Evolutionary conservation across 2,113 vertebrate species (phyloP).

Genomic region (Coryphaenoides rupestris): DNA sequence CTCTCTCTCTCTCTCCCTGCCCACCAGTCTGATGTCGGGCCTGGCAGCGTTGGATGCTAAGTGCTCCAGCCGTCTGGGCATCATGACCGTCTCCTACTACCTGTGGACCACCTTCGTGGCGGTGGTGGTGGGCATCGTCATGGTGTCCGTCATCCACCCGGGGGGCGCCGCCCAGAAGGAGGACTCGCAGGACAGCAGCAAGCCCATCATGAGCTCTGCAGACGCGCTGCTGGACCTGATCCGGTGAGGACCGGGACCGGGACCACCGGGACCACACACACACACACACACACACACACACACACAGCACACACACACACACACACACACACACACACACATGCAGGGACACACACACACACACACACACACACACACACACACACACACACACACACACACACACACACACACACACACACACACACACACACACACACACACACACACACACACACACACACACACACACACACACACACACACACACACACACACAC

Average conservation of each 20-base stretch:
- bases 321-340: no score
- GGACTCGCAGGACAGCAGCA: constrained; percentile 81
- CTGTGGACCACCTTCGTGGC: constrained; percentile 97
- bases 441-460: no score
- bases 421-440: no score
- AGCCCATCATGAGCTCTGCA: constrained; percentile 93
- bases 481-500: no score
- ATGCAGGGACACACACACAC: no score
- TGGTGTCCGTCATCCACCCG: constrained; percentile 94
- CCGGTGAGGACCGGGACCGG: constrained; percentile 83
- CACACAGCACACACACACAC: no score
- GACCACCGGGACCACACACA: not conserved
- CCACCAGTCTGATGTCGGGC: constrained; percentile 95
- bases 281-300: no score
- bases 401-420: no score
- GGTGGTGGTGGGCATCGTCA: constrained; percentile 91
- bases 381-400: no score
- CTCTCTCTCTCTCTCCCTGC: constrained; percentile 5
- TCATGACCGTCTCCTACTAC: constrained; percentile 95
- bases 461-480: no score
- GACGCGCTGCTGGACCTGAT: constrained; percentile 94
- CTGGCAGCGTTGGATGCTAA: constrained; percentile 93
- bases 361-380: no score
- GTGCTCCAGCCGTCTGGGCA: constrained; percentile 90
- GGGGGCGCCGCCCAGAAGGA: constrained; percentile 93